Conservation (phyloP, 1,140 invertebrate species). For the Aphidius gifuensis region DNA sequence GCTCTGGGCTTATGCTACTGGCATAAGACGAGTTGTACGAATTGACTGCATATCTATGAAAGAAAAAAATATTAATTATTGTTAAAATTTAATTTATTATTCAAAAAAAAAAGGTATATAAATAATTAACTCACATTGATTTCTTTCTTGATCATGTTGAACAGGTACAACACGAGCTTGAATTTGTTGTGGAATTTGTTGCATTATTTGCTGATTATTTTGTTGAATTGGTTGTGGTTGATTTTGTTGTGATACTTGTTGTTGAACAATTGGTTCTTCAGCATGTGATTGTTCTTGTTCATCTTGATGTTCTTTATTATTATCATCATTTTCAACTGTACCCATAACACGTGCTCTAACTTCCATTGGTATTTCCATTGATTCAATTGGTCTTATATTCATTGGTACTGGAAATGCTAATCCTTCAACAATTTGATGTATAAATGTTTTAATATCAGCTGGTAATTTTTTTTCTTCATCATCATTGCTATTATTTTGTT, state of each 20-base stretch:
- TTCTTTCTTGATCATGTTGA: background rate
- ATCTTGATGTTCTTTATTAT: conserved; percentile 43
- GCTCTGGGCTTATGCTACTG: no score
- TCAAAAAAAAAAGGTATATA: background rate
- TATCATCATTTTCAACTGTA: conserved; percentile 24
- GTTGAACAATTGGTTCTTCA: conserved; percentile 13
- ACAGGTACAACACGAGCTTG: no score
- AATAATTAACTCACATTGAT: background rate
- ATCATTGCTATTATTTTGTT: conserved; percentile 15
- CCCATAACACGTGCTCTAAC: conserved; percentile 42
- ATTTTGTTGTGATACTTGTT: conserved; percentile 4
- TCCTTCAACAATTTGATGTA: conserved; percentile 47
- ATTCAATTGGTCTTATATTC: conserved; percentile 41
- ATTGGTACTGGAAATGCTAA: conserved; percentile 42
- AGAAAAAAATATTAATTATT: background rate
- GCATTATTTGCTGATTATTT: no score
- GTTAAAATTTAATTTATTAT: background rate
- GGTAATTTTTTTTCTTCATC: conserved; percentile 43
- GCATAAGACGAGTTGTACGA: no score
- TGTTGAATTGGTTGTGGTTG: no score
- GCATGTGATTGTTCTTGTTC: conserved; percentile 28
- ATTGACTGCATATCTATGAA: no score
- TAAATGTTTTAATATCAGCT: conserved; percentile 44
- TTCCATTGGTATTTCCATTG: conserved; percentile 44
- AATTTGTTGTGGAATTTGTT: no score